phyloP scores from a whole-genome alignment of 2,888 invertebrate species.

The Ochlodes sylvanus region DNA sequence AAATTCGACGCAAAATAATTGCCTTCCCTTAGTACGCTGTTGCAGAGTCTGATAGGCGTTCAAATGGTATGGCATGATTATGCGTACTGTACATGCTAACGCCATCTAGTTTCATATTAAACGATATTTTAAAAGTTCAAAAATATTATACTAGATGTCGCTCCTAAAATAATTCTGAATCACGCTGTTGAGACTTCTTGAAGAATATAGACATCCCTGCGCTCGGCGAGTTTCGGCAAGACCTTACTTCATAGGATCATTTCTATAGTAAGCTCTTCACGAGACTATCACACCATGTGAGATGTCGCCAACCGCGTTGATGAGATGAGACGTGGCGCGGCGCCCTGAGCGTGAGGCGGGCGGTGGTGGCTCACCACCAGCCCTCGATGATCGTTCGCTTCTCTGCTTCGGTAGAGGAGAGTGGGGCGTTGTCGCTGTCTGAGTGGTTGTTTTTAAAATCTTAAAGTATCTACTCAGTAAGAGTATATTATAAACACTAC shows the following conservation, averaged over 20 bases:
- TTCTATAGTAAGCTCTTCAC: conserved; percentile 16
- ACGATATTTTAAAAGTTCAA: background rate
- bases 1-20: too few species aligned
- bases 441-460: background rate
- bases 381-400: conserved; percentile 14
- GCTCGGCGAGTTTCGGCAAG: background rate
- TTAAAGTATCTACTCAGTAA: too few species aligned
- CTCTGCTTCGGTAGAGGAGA: conserved; percentile 4
- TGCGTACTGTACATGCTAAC: too few species aligned
- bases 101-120: too few species aligned
- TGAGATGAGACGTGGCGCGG: conserved; percentile 1
- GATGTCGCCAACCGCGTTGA: background rate
- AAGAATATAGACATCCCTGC: background rate
- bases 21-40: too few species aligned
- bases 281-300: conserved; percentile 17
- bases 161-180: background rate
- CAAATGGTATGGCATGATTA: too few species aligned
- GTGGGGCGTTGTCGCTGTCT: conserved; percentile 8
- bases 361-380: conserved; percentile 10
- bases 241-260: conserved; percentile 14
- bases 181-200: background rate
- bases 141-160: background rate
- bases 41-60: too few species aligned
- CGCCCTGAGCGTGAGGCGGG: conserved; percentile 16
- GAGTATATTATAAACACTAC: too few species aligned